Base-by-base conservation (phyloP, 2,888 invertebrate species). In the Isoperla grammatica region DNA sequence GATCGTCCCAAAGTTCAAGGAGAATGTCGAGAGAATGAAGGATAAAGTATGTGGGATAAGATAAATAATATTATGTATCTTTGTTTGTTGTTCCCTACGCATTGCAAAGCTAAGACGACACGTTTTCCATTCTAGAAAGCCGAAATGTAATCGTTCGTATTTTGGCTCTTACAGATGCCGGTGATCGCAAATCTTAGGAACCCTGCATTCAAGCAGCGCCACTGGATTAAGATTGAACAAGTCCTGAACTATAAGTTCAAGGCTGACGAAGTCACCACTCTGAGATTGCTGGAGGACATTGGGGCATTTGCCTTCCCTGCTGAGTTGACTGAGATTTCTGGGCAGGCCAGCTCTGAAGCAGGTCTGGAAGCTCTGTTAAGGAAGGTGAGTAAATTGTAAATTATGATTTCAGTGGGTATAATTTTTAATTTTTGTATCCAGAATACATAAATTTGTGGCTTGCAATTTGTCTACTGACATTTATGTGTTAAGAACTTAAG, bases 321-420 rank as follows among this genome's bases (percentile, higher is more conserved):
- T 9, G 83, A 86, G 63, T 73, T 95, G 13, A 87, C 88, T 82
- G 91, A 94, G 70, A 84, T 95, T 8, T 88, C 93, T 0, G 87
- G 87, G 0, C 89, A 91, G 71, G 95, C 95, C 0, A 91, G 89
- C 67, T 91, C 93, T 2, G 95, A 95, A 72, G 86, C 87, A 2
- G 86, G 87, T 5, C 78, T 95, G 11, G 94, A 95, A 74, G 75
- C 77, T 6, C 79, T 94, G 69, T 76, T 95, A 5, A 88, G 86
- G 69, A 90, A 87, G 79, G 87, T 85, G 67, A 17, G 43, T 6
- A 29, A 8, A 29, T 29, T 29, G 8, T 29, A 6, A 29, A 29
- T n/a, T n/a, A n/a, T n/a, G n/a, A n/a, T n/a, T n/a, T n/a, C n/a
- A n/a, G n/a, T n/a, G n/a, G n/a, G n/a, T n/a, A n/a, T n/a, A n/a